These are phyloP conservation scores for Sinocyclocheilus anshuiensis DNA, from an alignment of 2,113 vertebrate genomes.

Conservation along the genomic window DNA sequence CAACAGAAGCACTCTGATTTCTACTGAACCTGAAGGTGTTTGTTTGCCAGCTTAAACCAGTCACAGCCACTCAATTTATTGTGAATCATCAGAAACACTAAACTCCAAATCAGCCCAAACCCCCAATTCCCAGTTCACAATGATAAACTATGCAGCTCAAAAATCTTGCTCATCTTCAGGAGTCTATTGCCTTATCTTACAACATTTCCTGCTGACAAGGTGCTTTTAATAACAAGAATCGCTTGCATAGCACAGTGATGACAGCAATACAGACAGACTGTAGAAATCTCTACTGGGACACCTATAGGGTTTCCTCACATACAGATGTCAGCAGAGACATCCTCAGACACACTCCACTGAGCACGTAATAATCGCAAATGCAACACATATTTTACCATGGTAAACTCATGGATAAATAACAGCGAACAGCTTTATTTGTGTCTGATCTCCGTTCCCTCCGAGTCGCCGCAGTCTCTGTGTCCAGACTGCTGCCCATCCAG, in stretches of 20 bases:
- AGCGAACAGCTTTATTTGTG: background rate
- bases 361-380: background rate
- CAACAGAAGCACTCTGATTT: background rate
- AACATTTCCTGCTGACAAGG: background rate
- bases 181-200: background rate
- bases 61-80: background rate
- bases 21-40: background rate
- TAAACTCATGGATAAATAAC: background rate
- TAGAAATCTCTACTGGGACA: background rate
- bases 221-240: conserved; percentile 22
- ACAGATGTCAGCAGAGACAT: too few relatives aligned
- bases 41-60: background rate
- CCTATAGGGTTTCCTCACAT: background rate
- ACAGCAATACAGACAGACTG: background rate
- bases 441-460: too few relatives aligned
- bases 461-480: too few relatives aligned
- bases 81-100: background rate
- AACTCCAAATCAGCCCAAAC: background rate
- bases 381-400: background rate
- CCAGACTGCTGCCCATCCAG: too few relatives aligned
- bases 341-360: too few relatives aligned
- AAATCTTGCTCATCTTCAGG: background rate
- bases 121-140: background rate
- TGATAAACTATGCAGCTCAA: background rate
- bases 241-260: background rate